A percentile compares a stretch with the other conserved stretches of the same genome.
phyloP scores from a whole-genome alignment of 2,797 vertebrate species.

The Apogon talboti region DNA sequence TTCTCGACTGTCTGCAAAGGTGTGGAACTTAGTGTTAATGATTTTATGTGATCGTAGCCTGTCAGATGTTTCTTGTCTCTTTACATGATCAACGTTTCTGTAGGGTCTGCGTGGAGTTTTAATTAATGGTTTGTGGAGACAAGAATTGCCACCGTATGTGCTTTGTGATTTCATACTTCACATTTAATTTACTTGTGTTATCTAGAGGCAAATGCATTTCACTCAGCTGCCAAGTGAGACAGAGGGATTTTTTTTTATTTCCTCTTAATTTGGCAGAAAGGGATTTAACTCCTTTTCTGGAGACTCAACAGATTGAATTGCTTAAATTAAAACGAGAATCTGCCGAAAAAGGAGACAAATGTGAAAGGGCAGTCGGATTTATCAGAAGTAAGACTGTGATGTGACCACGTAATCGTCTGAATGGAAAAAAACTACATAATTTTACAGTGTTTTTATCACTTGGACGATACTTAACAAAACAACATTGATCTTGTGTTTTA shows the following conservation, averaged over 20 bases:
- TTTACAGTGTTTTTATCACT: no score
- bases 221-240: conserved; percentile 23
- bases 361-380: background rate
- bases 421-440: no score
- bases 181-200: conserved; percentile 5
- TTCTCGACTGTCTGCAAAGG: conserved; percentile 32
- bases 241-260: conserved; percentile 3
- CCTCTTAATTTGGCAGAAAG: conserved; percentile 2
- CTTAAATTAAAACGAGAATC: conserved; percentile 2
- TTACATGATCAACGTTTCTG: background rate
- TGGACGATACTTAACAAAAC: no score
- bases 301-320: background rate
- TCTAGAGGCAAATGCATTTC: conserved; percentile 11
- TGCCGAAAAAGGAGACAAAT: background rate
- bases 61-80: conserved; percentile 20
- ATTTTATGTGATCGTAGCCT: conserved; percentile 22
- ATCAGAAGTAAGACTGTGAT: no score
- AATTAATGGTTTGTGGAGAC: conserved; percentile 2
- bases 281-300: conserved; percentile 12
- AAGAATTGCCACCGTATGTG: background rate
- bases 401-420: no score
- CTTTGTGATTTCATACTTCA: conserved; percentile 9
- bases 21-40: conserved; percentile 43
- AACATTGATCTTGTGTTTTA: no score
- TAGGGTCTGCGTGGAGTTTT: background rate